phyloP scores from a whole-genome alignment of 2,888 invertebrate species.

The Leptinotarsa tumamoca region DNA sequence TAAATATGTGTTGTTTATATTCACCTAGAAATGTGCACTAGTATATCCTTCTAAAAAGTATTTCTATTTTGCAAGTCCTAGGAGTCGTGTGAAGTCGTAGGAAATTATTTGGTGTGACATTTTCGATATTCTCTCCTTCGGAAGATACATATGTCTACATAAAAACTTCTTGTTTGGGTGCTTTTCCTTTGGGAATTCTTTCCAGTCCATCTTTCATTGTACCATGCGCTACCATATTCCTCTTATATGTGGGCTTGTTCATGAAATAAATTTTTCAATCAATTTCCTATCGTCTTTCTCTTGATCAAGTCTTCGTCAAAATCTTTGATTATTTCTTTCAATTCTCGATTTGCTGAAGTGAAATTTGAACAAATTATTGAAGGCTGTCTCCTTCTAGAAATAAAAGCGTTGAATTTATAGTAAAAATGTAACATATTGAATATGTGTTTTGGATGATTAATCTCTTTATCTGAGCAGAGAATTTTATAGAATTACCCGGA shows the following conservation, averaged over 20 bases:
- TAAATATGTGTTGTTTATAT: no score
- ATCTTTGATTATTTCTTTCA: slow-evolving; percentile 15
- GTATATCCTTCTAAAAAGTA: no score
- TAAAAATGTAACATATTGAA: background rate
- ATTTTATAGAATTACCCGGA: background rate
- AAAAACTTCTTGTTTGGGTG: background rate
- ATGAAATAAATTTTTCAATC: background rate
- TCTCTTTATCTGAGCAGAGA: background rate
- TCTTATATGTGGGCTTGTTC: slow-evolving; percentile 6
- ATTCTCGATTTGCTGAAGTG: slow-evolving; percentile 10
- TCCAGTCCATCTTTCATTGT: background rate
- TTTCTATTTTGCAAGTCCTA: no score
- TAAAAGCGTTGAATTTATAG: slow-evolving; percentile 20
- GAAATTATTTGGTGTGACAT: background rate
- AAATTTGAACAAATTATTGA: slow-evolving; percentile 7
- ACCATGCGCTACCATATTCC: slow-evolving; percentile 18
- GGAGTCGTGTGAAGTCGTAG: background rate
- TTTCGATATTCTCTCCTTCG: background rate
- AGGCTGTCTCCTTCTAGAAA: slow-evolving; percentile 22
- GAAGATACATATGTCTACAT: background rate
- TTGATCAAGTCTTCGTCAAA: background rate
- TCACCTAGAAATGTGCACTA: no score
- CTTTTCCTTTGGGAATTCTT: background rate
- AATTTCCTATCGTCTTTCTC: background rate
- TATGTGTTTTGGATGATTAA: background rate